Percentiles rank a stretch among this genome's conserved stretches.
Evolutionary conservation across 2,797 vertebrate genomes (phyloP).

Genomic region (Danio albolineatus): DNA sequence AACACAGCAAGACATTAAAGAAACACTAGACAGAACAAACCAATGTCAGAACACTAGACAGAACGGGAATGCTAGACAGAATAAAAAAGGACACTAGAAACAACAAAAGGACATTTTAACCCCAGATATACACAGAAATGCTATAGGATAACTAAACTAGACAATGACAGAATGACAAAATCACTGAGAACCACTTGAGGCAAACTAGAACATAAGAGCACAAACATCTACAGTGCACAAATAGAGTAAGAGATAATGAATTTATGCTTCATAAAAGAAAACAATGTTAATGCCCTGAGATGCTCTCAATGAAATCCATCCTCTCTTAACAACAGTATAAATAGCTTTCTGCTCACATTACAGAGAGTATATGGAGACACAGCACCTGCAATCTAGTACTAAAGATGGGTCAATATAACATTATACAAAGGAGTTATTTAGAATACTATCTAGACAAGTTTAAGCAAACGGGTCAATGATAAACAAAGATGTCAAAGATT

Average conservation of each 20-base stretch:
- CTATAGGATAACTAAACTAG: too few species aligned
- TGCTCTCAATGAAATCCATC: background rate
- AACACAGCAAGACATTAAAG: too few species aligned
- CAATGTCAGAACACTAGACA: too few species aligned
- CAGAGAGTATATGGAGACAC: background rate
- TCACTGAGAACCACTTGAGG: conserved; percentile 25
- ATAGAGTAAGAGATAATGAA: conserved; percentile 10
- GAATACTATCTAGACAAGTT: background rate
- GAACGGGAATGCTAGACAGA: too few species aligned
- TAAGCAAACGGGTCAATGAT: too few species aligned
- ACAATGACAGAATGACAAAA: too few species aligned
- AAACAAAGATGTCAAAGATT: too few species aligned
- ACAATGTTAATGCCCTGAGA: conserved; percentile 3
- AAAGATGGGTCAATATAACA: background rate
- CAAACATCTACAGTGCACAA: conserved; percentile 4
- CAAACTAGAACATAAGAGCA: background rate
- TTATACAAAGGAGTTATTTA: conserved; percentile 5
- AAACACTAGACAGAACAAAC: too few species aligned
- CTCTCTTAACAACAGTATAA: background rate
- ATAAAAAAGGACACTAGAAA: too few species aligned
- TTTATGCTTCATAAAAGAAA: conserved; percentile 4
- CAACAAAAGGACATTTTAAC: too few species aligned
- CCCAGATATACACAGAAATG: too few species aligned
- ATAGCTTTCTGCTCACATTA: too few species aligned
- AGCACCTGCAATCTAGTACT: background rate